Conservation (phyloP, 1,140 invertebrate species). For the Zophobas morio region DNA sequence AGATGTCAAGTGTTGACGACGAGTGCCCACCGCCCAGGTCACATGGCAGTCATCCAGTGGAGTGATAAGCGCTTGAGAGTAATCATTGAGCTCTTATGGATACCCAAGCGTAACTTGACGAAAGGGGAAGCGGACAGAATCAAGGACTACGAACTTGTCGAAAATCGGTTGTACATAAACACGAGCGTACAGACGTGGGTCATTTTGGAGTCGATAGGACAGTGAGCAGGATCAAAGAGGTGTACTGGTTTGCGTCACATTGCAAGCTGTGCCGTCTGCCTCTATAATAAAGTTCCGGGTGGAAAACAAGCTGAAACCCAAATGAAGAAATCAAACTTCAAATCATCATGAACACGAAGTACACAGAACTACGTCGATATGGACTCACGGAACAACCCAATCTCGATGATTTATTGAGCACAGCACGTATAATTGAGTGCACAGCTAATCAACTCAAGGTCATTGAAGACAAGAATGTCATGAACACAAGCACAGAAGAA, state of each 20-base stretch:
- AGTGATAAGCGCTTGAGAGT: background rate
- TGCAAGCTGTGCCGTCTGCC: background rate
- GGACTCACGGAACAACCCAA: too few relatives aligned
- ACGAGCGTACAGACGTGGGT: background rate
- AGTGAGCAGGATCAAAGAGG: background rate
- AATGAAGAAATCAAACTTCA: too few relatives aligned
- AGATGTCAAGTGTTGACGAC: background rate
- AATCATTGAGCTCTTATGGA: background rate
- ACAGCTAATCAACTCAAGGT: too few relatives aligned
- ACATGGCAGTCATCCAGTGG: constrained; percentile 11
- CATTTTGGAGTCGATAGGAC: background rate
- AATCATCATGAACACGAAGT: too few relatives aligned
- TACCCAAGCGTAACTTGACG: too few relatives aligned
- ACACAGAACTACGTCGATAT: too few relatives aligned
- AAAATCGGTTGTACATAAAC: background rate
- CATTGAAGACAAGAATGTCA: too few relatives aligned
- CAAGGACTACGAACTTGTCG: background rate
- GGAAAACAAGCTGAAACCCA: background rate
- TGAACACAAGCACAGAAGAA: too few relatives aligned
- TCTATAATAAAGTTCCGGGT: background rate
- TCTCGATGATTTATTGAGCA: too few relatives aligned
- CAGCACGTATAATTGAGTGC: too few relatives aligned
- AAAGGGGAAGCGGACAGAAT: constrained; percentile 1
- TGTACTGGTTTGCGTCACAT: constrained; percentile 1
- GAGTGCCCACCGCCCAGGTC: background rate